A percentile compares a stretch with the other conserved stretches of the same genome.
Evolutionary conservation across 2,797 vertebrate genomes (phyloP).

Genomic region (Poecilia gillii): DNA sequence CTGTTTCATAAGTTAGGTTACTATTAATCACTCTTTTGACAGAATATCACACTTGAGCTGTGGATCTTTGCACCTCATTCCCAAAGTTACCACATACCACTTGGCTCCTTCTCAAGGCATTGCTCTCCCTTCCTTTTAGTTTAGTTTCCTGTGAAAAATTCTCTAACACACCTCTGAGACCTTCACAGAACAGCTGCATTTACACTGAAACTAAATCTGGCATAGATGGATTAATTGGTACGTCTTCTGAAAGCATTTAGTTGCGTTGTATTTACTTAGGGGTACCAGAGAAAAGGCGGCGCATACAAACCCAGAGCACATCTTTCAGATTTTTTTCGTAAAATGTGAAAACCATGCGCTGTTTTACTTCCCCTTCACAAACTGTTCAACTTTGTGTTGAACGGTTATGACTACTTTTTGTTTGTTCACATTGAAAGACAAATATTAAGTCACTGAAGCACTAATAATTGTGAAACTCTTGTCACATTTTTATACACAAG

Average conservation of each 20-base stretch:
- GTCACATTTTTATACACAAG: neutral
- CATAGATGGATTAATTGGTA: neutral
- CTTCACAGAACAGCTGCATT: slow-evolving; percentile 1
- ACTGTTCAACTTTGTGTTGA: neutral
- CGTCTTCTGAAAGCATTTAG: neutral
- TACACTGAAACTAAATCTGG: neutral
- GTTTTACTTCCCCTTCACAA: neutral
- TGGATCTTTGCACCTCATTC: neutral
- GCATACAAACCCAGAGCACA: neutral
- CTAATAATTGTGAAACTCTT: neutral
- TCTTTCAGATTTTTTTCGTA: neutral
- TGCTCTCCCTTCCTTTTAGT: neutral
- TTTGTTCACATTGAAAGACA: neutral
- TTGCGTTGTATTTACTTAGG: neutral
- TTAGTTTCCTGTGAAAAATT: neutral
- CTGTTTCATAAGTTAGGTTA: neutral
- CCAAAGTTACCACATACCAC: neutral
- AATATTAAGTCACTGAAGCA: neutral
- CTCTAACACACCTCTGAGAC: neutral
- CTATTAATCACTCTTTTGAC: neutral
- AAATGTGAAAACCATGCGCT: neutral
- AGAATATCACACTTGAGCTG: neutral
- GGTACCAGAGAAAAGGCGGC: neutral
- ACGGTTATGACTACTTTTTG: neutral
- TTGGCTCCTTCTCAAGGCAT: neutral